Base-by-base conservation (phyloP, 2,113 vertebrate species). In the Neofelis nebulosa region DNA sequence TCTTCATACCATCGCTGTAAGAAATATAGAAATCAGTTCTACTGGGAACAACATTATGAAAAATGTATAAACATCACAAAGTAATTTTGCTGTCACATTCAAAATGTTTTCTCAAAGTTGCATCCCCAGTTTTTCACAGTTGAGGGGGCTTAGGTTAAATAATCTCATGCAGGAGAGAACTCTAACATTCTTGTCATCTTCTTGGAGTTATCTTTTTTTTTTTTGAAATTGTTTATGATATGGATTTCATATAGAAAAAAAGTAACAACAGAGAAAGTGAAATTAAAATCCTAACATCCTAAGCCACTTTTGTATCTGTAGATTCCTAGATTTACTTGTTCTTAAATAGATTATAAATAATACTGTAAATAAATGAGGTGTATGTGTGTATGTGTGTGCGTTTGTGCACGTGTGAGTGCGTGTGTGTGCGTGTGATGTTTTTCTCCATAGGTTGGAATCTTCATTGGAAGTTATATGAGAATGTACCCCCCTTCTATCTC, bases 61-160 rank as follows among this genome's bases (percentile, higher is more conserved):
- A 99, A 98, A 99, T 98, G 97, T 98, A 98, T 98, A 99, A 98
- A 98, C 92, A 98, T 96, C 9, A 73, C 81, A 98, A 98, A 98
- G 98, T 98, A 98, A 98, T 99, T 99, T 98, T 99, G 96, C 98
- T 99, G 98, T 98, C 98, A 98, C 91, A 97, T 98, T 98, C 96
- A 98, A 98, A 98, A 99, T 81, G 86, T 98, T 98, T 98, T 98
- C 98, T 98, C 92, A 90, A 98, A 98, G 97, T 98, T 98, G 29
- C 61, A 97, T 96, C 87, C 52, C 95, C 89, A 80, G 33, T 98
- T 98, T 99, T 99, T 98, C 97, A 98, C 93, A 98, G 80, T 86
- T 91, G 96, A 98, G 94, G 97, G 98, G 96, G 97, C 76, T 98
- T 98, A 94, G 97, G 97, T 98, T 98, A 98, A 98, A 96, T 88